A percentile compares a stretch with the other conserved stretches of the same genome.
phyloP scores from a whole-genome alignment of 1,140 invertebrate species.

The Drosophila ohnishii region DNA sequence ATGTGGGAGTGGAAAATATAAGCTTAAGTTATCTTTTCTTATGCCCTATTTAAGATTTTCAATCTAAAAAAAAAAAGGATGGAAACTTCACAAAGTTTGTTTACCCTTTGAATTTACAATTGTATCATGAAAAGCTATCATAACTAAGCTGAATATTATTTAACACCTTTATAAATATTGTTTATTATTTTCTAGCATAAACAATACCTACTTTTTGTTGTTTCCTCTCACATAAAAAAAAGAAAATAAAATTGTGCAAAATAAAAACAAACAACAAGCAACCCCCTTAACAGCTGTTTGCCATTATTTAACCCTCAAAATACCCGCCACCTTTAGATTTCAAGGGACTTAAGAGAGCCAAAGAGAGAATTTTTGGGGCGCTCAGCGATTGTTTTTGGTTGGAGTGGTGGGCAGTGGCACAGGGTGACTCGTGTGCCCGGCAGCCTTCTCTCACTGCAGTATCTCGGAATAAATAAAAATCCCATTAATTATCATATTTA shows the following conservation, averaged over 20 bases:
- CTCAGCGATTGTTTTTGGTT: not conserved
- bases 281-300: slow-evolving; percentile 18
- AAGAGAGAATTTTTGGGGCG: slow-evolving; percentile 48
- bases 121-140: no score
- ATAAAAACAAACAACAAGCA: slow-evolving; percentile 9
- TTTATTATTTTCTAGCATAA: not conserved
- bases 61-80: no score
- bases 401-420: slow-evolving; percentile 16
- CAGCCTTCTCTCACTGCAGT: slow-evolving; percentile 7
- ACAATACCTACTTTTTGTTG: not conserved
- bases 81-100: no score
- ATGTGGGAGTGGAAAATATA: not conserved
- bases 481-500: slow-evolving; percentile 39
- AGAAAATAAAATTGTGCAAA: not conserved
- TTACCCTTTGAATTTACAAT: no score
- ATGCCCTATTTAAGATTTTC: no score
- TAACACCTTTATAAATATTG: no score
- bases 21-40: no score
- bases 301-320: slow-evolving; percentile 24
- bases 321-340: slow-evolving; percentile 7
- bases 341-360: slow-evolving; percentile 48
- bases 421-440: slow-evolving; percentile 49
- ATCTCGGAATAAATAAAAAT: slow-evolving; percentile 10
- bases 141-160: not conserved
- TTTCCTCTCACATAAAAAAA: slow-evolving; percentile 10